phyloP scores from a whole-genome alignment of 2,113 vertebrate species.

The Zosterops hypoxanthus region DNA sequence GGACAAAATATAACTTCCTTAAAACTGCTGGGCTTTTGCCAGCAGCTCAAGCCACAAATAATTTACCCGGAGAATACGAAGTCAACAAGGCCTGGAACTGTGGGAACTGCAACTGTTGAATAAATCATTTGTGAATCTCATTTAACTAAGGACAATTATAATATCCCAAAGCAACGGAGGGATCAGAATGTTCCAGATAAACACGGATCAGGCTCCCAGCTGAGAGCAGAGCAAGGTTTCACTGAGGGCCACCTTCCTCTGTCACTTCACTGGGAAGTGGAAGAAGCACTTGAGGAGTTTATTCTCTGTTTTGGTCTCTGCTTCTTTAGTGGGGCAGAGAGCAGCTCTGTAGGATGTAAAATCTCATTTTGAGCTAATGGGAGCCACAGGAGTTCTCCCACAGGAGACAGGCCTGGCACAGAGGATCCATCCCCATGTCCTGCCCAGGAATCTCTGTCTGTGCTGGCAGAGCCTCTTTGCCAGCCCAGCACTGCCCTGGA shows the following conservation, averaged over 20 bases:
- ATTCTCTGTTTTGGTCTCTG: background rate
- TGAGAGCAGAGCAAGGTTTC: background rate
- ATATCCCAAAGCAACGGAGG: background rate
- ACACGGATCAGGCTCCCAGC: background rate
- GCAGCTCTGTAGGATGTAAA: background rate
- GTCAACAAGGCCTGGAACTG: slow-evolving; percentile 33
- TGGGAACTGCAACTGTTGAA: slow-evolving; percentile 39
- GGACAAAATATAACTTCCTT: slow-evolving; percentile 5
- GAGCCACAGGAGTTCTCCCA: background rate
- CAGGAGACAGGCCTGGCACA: background rate
- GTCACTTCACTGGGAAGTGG: background rate
- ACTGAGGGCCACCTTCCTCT: background rate
- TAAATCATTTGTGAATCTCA: slow-evolving; percentile 16
- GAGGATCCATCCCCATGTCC: accelerated
- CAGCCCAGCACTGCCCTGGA: background rate
- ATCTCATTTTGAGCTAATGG: background rate
- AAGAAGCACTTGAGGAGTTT: background rate
- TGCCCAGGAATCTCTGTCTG: background rate
- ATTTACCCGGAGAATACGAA: slow-evolving; percentile 18
- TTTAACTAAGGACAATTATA: background rate
- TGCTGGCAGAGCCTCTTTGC: background rate
- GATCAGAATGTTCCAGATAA: background rate
- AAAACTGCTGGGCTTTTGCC: background rate
- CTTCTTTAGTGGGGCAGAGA: background rate
- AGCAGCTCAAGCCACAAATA: slow-evolving; percentile 21